Evolutionary conservation across 2,888 invertebrate species (phyloP).

Genomic region (Synanthedon andrenaeformis): DNA sequence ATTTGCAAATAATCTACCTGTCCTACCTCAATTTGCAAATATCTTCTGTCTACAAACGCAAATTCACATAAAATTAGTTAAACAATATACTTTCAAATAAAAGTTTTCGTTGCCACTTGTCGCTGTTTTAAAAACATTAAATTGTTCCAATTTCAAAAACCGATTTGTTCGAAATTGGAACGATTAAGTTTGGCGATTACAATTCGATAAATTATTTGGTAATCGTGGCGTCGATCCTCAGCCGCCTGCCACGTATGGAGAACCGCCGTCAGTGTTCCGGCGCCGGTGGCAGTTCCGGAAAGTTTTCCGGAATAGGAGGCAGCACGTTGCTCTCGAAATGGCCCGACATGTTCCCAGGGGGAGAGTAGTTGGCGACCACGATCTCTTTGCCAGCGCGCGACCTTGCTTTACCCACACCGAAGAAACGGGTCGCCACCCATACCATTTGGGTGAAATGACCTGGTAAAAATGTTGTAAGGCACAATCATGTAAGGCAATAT

Average conservation of each 20-base stretch:
- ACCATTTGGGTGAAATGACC: constrained; percentile 91
- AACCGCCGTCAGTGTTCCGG: constrained; percentile 52
- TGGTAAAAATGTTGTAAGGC: constrained; percentile 25
- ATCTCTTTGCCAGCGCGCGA: constrained; percentile 82
- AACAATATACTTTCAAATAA: too few relatives aligned
- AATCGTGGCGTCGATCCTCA: constrained; percentile 49
- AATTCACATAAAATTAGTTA: too few relatives aligned
- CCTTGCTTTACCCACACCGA: constrained; percentile 85
- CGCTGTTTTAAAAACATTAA: too few relatives aligned
- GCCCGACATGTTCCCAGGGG: constrained; percentile 82
- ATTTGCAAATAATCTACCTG: too few relatives aligned
- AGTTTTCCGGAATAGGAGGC: constrained; percentile 76
- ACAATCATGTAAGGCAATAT: not conserved
- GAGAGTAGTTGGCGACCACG: constrained; percentile 87
- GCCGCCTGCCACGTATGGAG: constrained; percentile 54
- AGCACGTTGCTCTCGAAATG: constrained; percentile 82
- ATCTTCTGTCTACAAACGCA: not conserved
- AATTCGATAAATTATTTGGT: not conserved
- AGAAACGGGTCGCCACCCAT: constrained; percentile 80
- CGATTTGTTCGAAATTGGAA: too few relatives aligned
- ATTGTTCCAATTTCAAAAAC: too few relatives aligned
- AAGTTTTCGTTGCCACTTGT: too few relatives aligned
- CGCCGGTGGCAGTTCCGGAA: constrained; percentile 43
- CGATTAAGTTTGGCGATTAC: too few relatives aligned
- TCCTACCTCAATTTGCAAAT: not conserved